Base-by-base conservation (phyloP, 2,113 vertebrate genomes). In the Trematocara marginatum region DNA sequence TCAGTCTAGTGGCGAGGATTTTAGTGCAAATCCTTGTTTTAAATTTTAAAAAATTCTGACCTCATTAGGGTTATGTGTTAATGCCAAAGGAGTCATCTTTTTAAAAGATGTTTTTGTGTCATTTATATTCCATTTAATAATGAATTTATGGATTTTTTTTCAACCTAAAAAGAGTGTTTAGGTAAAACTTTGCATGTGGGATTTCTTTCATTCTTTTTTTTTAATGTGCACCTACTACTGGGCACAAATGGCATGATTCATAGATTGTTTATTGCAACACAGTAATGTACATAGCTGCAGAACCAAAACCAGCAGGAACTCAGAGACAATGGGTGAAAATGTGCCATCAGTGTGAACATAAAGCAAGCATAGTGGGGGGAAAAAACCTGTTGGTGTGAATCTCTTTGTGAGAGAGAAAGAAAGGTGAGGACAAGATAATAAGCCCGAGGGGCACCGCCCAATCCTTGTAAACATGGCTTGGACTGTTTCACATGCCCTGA, bases 391-490 rank as follows among this genome's bases (percentile, higher is more conserved):
- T 86, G 86, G 91, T 89, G 92, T 92, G 89, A 93, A 92, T 91
- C 49, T 92, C 89, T 88, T 86, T 92, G 88, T 93, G 88, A 85
- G 82, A 79, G 82, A 91, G 84, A 93, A 83, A 90, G 88, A 89
- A 78, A 90, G 87, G 88, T 49, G 51, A 88, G 56, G 92, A 64
- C 85, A 57, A 90, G 81, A 95, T 91, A 94, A 92, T 91, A 82
- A 79, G 52, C 78, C 84, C 71, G 53, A 85, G 26, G 81, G 91
- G 57, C 85, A 87, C 91, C 92, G 78, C 95, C 94, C 88, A 88
- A 88, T 85, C 53, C 92, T 90, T 87, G 89, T 93, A 94, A 94
- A 94, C 92, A 93, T 76, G 90, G 23, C 81, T 31, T 52, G 56
- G 88, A 85, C 80, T 54, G 66, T 69, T 84, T 85, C 83, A 83